Evolutionary conservation across 2,113 vertebrate genomes (phyloP).

Genomic region (Pterocles orientalis): DNA sequence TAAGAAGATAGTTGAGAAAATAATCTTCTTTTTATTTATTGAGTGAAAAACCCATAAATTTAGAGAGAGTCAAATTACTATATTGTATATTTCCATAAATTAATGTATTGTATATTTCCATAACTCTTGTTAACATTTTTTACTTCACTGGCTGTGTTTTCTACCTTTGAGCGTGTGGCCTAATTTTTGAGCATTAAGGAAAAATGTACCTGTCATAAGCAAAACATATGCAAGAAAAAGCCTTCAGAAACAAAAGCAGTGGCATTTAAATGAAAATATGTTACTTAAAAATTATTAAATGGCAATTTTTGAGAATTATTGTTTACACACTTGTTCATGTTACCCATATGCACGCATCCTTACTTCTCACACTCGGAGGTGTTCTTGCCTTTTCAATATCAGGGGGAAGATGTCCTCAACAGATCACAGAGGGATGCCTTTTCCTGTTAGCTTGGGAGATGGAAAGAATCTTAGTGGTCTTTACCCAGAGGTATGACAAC

Average conservation of each 20-base stretch:
- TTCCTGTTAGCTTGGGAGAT: not conserved
- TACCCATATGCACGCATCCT: rapidly evolving
- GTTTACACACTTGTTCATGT: not conserved
- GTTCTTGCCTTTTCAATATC: not conserved
- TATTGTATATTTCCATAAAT: not conserved
- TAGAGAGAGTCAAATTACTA: not conserved
- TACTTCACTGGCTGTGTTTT: not conserved
- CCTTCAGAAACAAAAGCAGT: not conserved
- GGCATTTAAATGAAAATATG: rapidly evolving
- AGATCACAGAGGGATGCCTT: not conserved
- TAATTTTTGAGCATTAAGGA: not conserved
- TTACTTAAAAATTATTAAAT: not conserved
- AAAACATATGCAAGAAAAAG: not conserved
- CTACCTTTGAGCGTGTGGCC: not conserved
- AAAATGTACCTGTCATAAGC: not conserved
- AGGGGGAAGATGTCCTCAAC: not conserved
- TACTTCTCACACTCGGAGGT: not conserved
- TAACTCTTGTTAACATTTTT: not conserved
- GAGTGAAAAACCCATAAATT: not conserved
- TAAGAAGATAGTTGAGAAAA: not conserved
- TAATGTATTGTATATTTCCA: not conserved
- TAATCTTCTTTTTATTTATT: not conserved
- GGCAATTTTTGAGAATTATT: not conserved
- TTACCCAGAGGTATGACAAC: not conserved
- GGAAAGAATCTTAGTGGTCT: not conserved